These are phyloP conservation scores for Tachysurus vachellii DNA, from an alignment of 2,113 vertebrate genomes.

Conservation along the genomic window DNA sequence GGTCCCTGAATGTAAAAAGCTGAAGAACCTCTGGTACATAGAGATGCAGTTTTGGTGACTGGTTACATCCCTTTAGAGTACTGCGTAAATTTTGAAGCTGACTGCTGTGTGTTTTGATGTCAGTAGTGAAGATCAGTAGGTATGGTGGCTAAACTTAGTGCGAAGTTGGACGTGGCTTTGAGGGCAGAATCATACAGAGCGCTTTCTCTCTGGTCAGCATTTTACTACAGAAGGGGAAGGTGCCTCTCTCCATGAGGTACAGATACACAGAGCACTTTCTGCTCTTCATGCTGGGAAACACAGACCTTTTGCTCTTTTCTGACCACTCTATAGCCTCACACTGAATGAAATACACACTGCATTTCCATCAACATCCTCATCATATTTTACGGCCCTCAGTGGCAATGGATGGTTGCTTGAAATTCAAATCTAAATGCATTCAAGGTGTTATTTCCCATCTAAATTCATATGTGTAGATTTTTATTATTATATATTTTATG, in stretches of 20 bases:
- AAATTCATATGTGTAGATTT: background rate
- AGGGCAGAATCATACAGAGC: slow-evolving; percentile 38
- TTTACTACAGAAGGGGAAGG: slow-evolving; percentile 52
- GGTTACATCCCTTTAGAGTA: background rate
- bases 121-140: background rate
- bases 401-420: background rate
- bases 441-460: background rate
- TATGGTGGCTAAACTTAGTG: background rate
- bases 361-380: background rate
- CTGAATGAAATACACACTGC: background rate
- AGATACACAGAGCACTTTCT: slow-evolving; percentile 35
- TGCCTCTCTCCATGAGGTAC: slow-evolving; percentile 46
- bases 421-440: background rate
- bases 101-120: background rate
- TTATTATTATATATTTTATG: background rate
- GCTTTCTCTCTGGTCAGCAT: slow-evolving; percentile 56
- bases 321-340: slow-evolving; percentile 15
- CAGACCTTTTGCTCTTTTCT: slow-evolving; percentile 27
- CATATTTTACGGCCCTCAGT: background rate
- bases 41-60: background rate
- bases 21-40: background rate
- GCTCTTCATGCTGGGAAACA: slow-evolving; percentile 48
- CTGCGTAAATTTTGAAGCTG: background rate
- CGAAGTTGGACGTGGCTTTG: slow-evolving; percentile 3
- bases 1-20: background rate